Conservation (phyloP, 92 coral and sea anemone species). For the Heteractis magnifica region DNA sequence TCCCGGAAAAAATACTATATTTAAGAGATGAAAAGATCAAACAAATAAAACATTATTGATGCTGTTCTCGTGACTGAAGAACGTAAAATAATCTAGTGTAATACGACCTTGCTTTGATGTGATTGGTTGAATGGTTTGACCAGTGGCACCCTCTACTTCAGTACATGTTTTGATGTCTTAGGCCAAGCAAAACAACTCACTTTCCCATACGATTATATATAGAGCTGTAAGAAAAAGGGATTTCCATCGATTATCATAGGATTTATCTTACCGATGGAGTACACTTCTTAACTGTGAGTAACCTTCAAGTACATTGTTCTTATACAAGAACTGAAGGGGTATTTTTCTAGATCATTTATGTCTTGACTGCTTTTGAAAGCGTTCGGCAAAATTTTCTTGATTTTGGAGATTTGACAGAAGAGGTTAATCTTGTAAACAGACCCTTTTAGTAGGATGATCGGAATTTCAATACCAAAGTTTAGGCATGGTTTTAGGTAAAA, state of each 20-base stretch:
- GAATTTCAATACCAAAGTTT: neutral
- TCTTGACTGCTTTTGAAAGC: neutral
- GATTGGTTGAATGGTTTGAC: neutral
- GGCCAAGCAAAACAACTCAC: neutral
- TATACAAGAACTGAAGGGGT: neutral
- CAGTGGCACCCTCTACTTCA: neutral
- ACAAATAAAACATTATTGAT: neutral
- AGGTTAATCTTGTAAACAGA: neutral
- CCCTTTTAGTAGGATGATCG: too few relatives aligned
- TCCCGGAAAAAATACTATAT: constrained; percentile 7
- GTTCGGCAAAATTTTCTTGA: neutral
- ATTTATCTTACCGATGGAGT: constrained; percentile 2
- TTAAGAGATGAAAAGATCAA: constrained; percentile 4
- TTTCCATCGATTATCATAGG: neutral
- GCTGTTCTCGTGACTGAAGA: neutral
- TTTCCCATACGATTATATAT: neutral
- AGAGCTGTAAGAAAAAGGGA: neutral
- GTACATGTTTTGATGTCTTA: neutral
- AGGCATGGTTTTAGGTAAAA: neutral
- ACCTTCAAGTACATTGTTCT: neutral
- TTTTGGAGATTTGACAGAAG: neutral
- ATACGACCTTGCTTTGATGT: neutral
- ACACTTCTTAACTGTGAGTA: neutral
- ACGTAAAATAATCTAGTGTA: neutral
- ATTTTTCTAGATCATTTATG: neutral